phyloP scores from a whole-genome alignment of 1,140 invertebrate genomes.

The Homalodisca vitripennis region DNA sequence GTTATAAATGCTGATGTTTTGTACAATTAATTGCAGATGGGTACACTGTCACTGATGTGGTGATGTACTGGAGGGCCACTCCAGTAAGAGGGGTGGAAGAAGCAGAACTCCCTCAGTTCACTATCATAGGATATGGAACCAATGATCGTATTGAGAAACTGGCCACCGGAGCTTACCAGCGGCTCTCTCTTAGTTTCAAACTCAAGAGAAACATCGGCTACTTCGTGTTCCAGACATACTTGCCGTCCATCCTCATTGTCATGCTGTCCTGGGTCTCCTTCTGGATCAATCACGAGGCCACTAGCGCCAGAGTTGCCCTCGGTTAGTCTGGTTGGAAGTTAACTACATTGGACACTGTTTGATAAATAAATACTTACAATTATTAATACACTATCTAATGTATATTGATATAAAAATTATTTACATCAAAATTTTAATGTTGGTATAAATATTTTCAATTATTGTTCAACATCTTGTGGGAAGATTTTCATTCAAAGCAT shows the following conservation, averaged over 20 bases:
- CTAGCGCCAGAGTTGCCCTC: constrained; percentile 73
- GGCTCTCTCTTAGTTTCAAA: constrained; percentile 80
- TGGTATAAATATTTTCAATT: too few species aligned
- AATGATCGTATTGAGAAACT: constrained; percentile 85
- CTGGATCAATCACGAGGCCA: constrained; percentile 84
- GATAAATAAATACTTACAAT: too few species aligned
- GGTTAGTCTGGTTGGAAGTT: constrained; percentile 60
- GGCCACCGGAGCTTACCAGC: constrained; percentile 91
- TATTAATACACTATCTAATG: too few species aligned
- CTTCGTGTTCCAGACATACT: constrained; percentile 80
- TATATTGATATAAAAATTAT: too few species aligned
- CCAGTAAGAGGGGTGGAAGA: constrained; percentile 91
- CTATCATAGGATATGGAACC: constrained; percentile 90
- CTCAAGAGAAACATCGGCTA: constrained; percentile 77
- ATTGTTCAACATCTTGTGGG: too few species aligned
- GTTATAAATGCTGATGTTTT: too few species aligned
- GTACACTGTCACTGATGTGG: constrained; percentile 93
- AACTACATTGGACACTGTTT: too few species aligned
- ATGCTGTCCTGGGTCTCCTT: constrained; percentile 89
- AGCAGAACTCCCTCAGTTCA: constrained; percentile 93
- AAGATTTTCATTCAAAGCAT: too few species aligned
- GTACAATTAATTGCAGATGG: constrained; percentile 69
- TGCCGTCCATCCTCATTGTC: constrained; percentile 79
- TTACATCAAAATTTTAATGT: too few species aligned
- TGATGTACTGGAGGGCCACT: constrained; percentile 93